Evolutionary conservation across 2,888 invertebrate genomes (phyloP).

Genomic region (Gastrophysa polygoni): DNA sequence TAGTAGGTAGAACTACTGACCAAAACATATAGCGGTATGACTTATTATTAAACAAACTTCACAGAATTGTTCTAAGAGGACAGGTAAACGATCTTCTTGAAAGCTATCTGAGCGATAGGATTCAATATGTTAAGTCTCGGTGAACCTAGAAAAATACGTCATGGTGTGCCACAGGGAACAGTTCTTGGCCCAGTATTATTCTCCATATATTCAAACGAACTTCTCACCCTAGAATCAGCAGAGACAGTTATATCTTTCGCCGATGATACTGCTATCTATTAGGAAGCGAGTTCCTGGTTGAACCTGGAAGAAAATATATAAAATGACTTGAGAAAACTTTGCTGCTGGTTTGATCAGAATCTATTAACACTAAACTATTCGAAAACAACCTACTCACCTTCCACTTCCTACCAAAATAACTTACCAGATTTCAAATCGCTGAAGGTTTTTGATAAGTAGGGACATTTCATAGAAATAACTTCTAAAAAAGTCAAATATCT

Average conservation of each 20-base stretch:
- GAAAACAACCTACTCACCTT: not conserved
- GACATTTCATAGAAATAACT: too few species aligned
- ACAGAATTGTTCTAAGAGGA: not conserved
- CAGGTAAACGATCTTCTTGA: not conserved
- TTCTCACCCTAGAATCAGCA: not conserved
- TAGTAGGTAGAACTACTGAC: conserved; percentile 6
- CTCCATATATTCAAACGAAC: not conserved
- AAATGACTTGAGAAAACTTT: not conserved
- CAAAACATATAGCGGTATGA: not conserved
- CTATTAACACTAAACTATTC: not conserved
- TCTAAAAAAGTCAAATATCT: too few species aligned
- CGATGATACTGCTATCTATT: not conserved
- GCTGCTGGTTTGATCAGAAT: not conserved
- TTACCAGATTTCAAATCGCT: not conserved
- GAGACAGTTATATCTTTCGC: not conserved
- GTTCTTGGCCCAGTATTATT: not conserved
- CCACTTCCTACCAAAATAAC: not conserved
- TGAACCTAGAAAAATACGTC: not conserved
- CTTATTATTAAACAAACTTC: not conserved
- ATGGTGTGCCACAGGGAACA: not conserved
- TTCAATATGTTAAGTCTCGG: not conserved
- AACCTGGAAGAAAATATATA: not conserved
- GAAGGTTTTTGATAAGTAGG: too few species aligned
- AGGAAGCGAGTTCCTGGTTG: not conserved
- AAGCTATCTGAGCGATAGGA: not conserved